Evolutionary conservation across 2,113 vertebrate species (phyloP).

Genomic region (Bubo blakistoni): DNA sequence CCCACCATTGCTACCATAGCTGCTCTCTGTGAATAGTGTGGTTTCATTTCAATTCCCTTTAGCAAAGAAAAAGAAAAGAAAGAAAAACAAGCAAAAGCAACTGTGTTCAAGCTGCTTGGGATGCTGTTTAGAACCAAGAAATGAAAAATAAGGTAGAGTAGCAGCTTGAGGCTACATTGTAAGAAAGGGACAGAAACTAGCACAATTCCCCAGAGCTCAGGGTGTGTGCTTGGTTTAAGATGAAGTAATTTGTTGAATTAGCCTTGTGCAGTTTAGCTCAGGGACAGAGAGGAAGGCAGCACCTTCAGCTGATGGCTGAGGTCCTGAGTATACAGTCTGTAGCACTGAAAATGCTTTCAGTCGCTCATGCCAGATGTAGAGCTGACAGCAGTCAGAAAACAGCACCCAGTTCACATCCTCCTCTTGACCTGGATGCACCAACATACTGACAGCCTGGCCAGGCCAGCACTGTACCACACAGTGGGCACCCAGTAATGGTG

Average conservation of each 20-base stretch:
- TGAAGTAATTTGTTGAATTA: neutral
- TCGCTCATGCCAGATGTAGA: neutral
- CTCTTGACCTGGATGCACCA: neutral
- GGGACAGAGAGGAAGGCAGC: neutral
- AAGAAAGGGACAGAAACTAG: neutral
- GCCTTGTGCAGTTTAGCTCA: neutral
- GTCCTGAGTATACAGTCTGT: neutral
- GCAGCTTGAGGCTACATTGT: neutral
- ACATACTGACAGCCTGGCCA: neutral
- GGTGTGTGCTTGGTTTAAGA: neutral
- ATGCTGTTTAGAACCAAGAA: neutral
- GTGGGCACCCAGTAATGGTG: neutral
- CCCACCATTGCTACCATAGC: neutral
- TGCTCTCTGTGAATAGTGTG: neutral
- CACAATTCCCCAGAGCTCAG: neutral
- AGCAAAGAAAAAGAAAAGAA: neutral
- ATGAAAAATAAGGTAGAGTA: neutral
- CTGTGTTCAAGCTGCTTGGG: neutral
- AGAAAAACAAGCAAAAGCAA: neutral
- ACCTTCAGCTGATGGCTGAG: neutral
- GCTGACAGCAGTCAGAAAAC: neutral
- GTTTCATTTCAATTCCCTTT: neutral
- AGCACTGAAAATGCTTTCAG: neutral
- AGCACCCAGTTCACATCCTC: neutral
- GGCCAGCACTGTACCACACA: fast-evolving